A percentile compares a stretch with the other conserved stretches of the same genome.
phyloP scores from a whole-genome alignment of 2,888 invertebrate species.

The Drosophila affinis region DNA sequence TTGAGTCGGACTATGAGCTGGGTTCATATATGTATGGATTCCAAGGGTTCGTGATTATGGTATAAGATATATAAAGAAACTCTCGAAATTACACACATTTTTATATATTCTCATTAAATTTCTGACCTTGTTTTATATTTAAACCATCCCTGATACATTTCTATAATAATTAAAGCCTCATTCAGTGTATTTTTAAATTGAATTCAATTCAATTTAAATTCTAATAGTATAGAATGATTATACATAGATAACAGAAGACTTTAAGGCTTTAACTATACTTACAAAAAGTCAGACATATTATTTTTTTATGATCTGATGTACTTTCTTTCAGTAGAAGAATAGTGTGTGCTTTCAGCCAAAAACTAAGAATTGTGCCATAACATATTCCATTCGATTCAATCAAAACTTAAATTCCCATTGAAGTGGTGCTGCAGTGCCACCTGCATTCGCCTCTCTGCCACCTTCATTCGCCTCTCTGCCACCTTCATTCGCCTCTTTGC shows the following conservation, averaged over 20 bases:
- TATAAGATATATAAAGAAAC: not conserved
- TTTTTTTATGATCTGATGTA: not conserved
- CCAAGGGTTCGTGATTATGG: not conserved
- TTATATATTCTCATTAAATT: not conserved
- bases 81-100: not conserved
- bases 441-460: too few species aligned
- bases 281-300: not conserved
- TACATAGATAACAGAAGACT: not conserved
- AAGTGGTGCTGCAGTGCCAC: not conserved
- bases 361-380: not conserved
- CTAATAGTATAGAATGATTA: fast-evolving
- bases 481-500: not conserved
- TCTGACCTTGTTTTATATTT: not conserved
- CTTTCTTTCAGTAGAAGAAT: not conserved
- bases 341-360: not conserved
- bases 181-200: not conserved
- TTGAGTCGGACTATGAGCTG: not conserved
- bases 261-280: not conserved
- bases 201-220: not conserved
- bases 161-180: not conserved
- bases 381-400: not conserved
- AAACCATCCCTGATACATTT: not conserved
- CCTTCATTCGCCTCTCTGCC: too few species aligned
- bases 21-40: not conserved
- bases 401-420: not conserved